phyloP scores from a whole-genome alignment of 2,797 vertebrate species.

The Hyperoplus lanceolatus region DNA sequence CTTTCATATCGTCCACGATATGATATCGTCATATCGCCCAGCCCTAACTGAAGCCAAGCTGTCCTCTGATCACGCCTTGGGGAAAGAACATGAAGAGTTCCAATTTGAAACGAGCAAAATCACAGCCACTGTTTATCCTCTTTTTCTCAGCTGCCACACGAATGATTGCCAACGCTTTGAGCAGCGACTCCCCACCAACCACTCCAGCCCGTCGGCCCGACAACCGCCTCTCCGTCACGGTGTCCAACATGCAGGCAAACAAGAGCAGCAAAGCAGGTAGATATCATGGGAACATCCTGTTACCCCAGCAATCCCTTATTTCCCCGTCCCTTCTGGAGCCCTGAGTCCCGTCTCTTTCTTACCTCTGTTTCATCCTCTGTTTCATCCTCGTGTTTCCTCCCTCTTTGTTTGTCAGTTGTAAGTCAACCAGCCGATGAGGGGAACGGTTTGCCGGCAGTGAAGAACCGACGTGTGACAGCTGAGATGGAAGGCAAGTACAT shows the following conservation, averaged over 20 bases:
- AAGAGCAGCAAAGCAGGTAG: constrained; percentile 90
- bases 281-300: not conserved
- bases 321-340: constrained; percentile 9
- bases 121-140: not conserved
- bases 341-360: not conserved
- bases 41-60: constrained; percentile 4
- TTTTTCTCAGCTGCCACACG: constrained; percentile 89
- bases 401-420: constrained; percentile 72
- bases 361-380: constrained; percentile 36
- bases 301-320: not conserved
- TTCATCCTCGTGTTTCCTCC: constrained; percentile 21
- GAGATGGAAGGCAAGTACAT: constrained; percentile 99
- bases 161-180: constrained; percentile 95
- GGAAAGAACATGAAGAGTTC: constrained; percentile 6
- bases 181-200: constrained; percentile 90
- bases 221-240: constrained; percentile 90
- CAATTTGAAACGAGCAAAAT: not conserved
- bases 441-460: constrained; percentile 80
- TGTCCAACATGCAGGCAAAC: constrained; percentile 90
- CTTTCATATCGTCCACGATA: no score
- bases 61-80: constrained; percentile 12
- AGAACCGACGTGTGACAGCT: constrained; percentile 92
- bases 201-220: constrained; percentile 89
- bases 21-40: no score
- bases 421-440: constrained; percentile 82